Evolutionary conservation across 2,797 vertebrate species (phyloP), one percentile per base, ranked within the genome.

Genomic region (Anolis apletophallus): DNA sequence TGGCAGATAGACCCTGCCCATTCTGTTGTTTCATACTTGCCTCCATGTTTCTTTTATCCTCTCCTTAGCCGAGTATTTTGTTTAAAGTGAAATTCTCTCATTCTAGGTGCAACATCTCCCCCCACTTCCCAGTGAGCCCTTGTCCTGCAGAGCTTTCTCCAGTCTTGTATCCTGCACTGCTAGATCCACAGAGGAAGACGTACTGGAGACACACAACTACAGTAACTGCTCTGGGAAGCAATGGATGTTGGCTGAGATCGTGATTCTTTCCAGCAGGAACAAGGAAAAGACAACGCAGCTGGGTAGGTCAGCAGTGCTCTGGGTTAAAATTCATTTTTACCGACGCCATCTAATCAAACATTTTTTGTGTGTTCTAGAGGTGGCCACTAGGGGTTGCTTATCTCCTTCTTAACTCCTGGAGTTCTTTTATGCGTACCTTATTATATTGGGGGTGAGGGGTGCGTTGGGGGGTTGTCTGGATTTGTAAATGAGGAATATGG

Each of bases 121-220:
- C 50, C 50, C 29, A 46, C 68, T 46, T n/a, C 75, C 72, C 67
- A 34, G 89, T 72, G 91, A 91, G 90, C 83, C 93, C 90, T 91
- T 32, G 16, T 91, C 92, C 90, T 93, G 93, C 95, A 92, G 80
- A 90, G 91, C 93, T 93, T 93, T 85, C 92, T 94, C 94, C 92
- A 93, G 93, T 92, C 89, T 85, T 57, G 89, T 73, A 90, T 94
- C 94, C 92, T 91, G 95, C 95, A 92, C 93, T 94, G 94, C 94
- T 93, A 92, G 89, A 94, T 95, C 95, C 84, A 94, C 95, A 96
- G 96, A 95, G 95, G 91, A 94, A 95, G 94, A 89, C 88, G 94
- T 29, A 92, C 91, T 89, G 79, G 89, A 86, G 92, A 91, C 92
- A 88, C 92, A 88, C 29, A 2, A 80, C 76, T 1, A 3, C 0